Evolutionary conservation across 2,797 vertebrate species (phyloP).

Genomic region (Zalophus californianus): DNA sequence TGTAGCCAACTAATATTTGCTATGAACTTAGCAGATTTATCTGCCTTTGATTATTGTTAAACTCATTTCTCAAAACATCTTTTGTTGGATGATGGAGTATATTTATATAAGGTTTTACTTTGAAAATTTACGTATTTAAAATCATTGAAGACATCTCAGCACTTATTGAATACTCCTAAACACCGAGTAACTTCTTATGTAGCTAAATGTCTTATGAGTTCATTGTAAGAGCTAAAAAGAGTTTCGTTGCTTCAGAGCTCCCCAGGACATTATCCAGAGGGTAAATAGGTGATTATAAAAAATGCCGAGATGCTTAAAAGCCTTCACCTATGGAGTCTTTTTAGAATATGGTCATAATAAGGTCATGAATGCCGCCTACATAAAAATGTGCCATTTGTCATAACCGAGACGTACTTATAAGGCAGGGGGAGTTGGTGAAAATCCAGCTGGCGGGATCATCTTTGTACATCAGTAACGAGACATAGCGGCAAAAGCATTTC

Average conservation of each 20-base stretch:
- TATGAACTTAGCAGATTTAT: conserved; percentile 26
- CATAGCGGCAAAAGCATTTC: conserved; percentile 12
- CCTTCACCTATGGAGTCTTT: conserved; percentile 38
- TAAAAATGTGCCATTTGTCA: background rate
- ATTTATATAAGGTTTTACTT: conserved; percentile 57
- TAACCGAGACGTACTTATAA: conserved; percentile 3
- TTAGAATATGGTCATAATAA: conserved; percentile 28
- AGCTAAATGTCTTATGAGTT: background rate
- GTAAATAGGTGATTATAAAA: conserved; percentile 55
- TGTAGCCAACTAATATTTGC: conserved; percentile 49
- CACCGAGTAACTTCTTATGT: background rate
- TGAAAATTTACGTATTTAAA: conserved; percentile 29
- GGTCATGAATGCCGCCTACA: background rate
- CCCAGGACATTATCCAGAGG: background rate
- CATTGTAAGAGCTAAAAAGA: conserved; percentile 22
- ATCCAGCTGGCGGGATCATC: conserved; percentile 9
- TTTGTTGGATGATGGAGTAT: conserved; percentile 49
- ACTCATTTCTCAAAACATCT: conserved; percentile 44
- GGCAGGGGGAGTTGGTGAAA: background rate
- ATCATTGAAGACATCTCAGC: conserved; percentile 32
- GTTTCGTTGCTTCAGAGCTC: conserved; percentile 28
- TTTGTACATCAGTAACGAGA: conserved; percentile 43
- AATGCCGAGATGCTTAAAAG: conserved; percentile 47
- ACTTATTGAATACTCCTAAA: conserved; percentile 40
- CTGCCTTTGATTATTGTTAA: conserved; percentile 51